Conservation (phyloP, 2,888 invertebrate genomes). For the Ichneumon xanthorius region DNA sequence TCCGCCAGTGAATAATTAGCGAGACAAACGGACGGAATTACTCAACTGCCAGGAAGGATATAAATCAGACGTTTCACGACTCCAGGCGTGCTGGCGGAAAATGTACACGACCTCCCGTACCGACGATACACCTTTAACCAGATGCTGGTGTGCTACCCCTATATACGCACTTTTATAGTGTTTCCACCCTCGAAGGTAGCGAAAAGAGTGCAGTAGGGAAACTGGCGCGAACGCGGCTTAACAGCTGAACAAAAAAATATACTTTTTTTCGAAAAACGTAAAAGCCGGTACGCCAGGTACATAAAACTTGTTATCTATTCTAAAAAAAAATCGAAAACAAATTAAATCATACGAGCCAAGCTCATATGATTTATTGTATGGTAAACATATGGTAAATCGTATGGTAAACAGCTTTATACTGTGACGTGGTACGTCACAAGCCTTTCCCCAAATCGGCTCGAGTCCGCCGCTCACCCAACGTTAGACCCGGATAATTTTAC, state of each 20-base stretch:
- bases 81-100: conserved; percentile 59
- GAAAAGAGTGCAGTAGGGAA: conserved; percentile 29
- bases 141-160: conserved; percentile 38
- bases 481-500: too few species aligned
- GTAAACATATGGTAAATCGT: too few species aligned
- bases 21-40: conserved; percentile 79
- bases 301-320: neutral
- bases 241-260: conserved; percentile 1
- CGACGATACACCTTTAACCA: conserved; percentile 60
- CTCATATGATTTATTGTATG: too few species aligned
- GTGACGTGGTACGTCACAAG: too few species aligned
- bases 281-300: neutral
- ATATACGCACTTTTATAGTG: conserved; percentile 8
- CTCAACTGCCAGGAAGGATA: conserved; percentile 76
- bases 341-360: too few species aligned
- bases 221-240: conserved; percentile 33
- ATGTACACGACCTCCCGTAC: conserved; percentile 56
- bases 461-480: too few species aligned
- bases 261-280: neutral
- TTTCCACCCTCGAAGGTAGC: conserved; percentile 23
- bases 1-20: conserved; percentile 78
- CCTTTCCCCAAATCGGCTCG: too few species aligned
- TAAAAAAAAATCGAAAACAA: neutral
- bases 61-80: conserved; percentile 77
- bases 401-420: too few species aligned